Percentiles rank a stretch among this genome's conserved stretches.
These are phyloP conservation scores for Lutjanus erythropterus DNA, from an alignment of 2,113 vertebrate species.

Conservation along the genomic window DNA sequence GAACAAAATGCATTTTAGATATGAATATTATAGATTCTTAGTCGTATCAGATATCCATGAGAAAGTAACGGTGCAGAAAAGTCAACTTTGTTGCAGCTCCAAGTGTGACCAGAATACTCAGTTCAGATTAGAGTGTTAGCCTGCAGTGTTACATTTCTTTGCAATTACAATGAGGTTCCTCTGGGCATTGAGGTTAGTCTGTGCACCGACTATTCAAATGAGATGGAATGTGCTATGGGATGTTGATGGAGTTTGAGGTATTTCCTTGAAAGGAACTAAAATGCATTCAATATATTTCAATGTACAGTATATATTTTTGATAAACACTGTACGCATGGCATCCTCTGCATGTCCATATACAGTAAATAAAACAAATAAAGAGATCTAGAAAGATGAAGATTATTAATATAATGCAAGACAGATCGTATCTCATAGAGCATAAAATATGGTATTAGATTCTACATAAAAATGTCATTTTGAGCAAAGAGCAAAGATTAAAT, in stretches of 20 bases:
- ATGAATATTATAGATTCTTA: slow-evolving; percentile 26
- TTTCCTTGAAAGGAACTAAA: slow-evolving; percentile 66
- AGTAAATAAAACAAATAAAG: slow-evolving; percentile 18
- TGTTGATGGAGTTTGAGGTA: slow-evolving; percentile 67
- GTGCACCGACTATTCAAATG: slow-evolving; percentile 62
- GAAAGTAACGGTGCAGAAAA: slow-evolving; percentile 31
- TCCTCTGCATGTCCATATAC: background rate
- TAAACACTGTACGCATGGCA: background rate
- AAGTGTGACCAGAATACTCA: slow-evolving; percentile 68
- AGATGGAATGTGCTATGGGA: slow-evolving; percentile 69
- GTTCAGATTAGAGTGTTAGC: slow-evolving; percentile 63
- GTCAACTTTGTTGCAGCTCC: slow-evolving; percentile 47
- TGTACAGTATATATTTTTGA: slow-evolving; percentile 13
- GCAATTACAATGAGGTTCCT: slow-evolving; percentile 72
- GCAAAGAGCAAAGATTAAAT: slow-evolving; percentile 40
- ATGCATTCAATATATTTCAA: slow-evolving; percentile 48
- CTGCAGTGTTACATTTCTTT: slow-evolving; percentile 71
- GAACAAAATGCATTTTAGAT: slow-evolving; percentile 29
- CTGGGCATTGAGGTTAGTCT: slow-evolving; percentile 75
- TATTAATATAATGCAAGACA: slow-evolving; percentile 19
- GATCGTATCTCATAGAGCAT: background rate
- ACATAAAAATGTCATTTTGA: slow-evolving; percentile 42
- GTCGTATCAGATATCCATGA: slow-evolving; percentile 37
- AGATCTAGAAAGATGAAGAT: slow-evolving; percentile 15
- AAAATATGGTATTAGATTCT: slow-evolving; percentile 44